Conservation (phyloP, 1,140 invertebrate genomes). For the Eriocheir sinensis region DNA sequence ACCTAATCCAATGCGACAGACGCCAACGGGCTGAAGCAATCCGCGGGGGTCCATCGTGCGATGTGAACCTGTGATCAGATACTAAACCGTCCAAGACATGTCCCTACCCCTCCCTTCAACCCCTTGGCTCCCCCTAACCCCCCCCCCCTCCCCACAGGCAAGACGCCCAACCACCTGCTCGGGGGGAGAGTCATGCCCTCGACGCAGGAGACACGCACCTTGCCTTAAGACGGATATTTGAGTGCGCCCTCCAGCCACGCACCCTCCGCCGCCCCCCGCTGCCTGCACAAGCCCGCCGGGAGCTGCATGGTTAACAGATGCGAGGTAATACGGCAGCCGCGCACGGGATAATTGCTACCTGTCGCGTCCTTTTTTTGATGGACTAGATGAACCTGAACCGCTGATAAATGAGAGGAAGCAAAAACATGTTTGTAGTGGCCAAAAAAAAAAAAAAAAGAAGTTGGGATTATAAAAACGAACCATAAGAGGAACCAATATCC, state of each 20-base stretch:
- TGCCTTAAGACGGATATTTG: neutral
- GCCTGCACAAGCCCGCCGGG: neutral
- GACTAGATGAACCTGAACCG: neutral
- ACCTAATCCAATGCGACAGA: neutral
- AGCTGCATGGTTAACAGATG: conserved; percentile 11
- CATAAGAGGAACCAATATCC: neutral
- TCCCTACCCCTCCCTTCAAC: neutral
- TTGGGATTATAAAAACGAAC: neutral
- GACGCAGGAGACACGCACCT: neutral
- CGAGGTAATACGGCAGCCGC: neutral
- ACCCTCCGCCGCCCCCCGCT: neutral
- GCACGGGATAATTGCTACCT: neutral
- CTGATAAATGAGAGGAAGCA: neutral
- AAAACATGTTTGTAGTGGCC: neutral
- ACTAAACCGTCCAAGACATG: neutral
- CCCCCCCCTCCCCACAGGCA: neutral
- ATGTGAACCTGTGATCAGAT: neutral
- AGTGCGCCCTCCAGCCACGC: neutral
- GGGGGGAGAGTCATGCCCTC: neutral
- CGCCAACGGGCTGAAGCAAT: neutral
- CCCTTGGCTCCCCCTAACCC: neutral
- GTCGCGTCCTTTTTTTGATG: too few species aligned
- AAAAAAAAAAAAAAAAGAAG: neutral
- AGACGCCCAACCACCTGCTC: neutral
- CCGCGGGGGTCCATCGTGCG: neutral